Conservation (phyloP, 2,113 vertebrate genomes). For the Mus spicilegus region DNA sequence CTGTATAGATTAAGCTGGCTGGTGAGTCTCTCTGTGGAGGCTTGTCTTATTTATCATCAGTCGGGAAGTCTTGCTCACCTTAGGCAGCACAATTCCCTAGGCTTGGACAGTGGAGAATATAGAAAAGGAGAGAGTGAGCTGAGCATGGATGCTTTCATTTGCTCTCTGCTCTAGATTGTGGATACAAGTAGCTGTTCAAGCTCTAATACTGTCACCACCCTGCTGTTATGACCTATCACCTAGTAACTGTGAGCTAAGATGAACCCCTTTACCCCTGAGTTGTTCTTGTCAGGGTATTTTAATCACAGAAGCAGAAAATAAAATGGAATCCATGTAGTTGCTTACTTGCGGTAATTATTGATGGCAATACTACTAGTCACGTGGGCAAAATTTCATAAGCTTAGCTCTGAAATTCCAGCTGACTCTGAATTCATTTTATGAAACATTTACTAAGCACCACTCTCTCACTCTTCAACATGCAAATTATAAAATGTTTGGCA, state of each 20-base stretch:
- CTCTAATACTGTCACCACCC: too few relatives aligned
- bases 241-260: not conserved
- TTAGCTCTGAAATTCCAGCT: constrained; percentile 52
- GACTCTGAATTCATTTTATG: constrained; percentile 61
- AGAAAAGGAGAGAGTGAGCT: not conserved
- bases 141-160: not conserved
- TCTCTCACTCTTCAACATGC: constrained; percentile 58
- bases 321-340: not conserved
- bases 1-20: not conserved
- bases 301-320: not conserved
- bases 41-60: not conserved
- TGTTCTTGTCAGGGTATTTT: not conserved
- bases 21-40: too few relatives aligned
- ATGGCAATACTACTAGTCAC: not conserved
- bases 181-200: not conserved
- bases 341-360: not conserved
- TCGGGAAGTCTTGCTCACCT: not conserved
- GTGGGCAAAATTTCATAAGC: constrained; percentile 10
- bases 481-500: constrained; percentile 78
- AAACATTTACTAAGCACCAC: constrained; percentile 32
- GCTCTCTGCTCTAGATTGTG: not conserved
- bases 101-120: not conserved
- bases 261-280: too few relatives aligned
- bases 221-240: not conserved
- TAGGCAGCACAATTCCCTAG: not conserved